Evolutionary conservation across 2,888 invertebrate species (phyloP).

Genomic region (Caenorhabditis sp.): DNA sequence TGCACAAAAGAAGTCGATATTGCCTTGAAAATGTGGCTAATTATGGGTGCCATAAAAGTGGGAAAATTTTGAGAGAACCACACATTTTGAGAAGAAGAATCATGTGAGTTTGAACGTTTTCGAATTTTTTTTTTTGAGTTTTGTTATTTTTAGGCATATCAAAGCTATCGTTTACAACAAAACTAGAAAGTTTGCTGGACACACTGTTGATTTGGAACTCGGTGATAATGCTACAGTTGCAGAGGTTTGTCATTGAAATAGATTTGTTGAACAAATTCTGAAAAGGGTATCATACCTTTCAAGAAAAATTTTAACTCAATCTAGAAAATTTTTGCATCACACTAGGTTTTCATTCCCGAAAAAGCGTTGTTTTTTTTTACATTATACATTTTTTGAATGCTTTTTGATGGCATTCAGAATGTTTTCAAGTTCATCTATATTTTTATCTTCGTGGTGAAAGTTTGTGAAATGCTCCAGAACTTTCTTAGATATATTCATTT

Average conservation of each 20-base stretch:
- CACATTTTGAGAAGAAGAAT: slow-evolving; percentile 2
- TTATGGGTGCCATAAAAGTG: not conserved
- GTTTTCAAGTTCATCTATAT: too few species aligned
- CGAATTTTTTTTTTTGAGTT: not conserved
- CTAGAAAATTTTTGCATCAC: too few species aligned
- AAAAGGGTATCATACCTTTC: too few species aligned
- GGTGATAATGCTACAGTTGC: slow-evolving; percentile 44
- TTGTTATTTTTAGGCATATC: slow-evolving; percentile 43
- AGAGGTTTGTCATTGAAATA: slow-evolving; percentile 18
- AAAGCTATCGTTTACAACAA: slow-evolving; percentile 59
- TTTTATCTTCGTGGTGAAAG: too few species aligned
- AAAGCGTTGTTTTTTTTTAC: too few species aligned
- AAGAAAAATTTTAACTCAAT: too few species aligned
- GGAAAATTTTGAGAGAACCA: not conserved
- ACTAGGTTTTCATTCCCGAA: too few species aligned
- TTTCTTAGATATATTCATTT: too few species aligned
- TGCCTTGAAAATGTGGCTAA: not conserved
- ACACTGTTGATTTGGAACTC: slow-evolving; percentile 45
- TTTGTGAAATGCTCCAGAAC: too few species aligned
- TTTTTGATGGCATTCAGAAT: too few species aligned
- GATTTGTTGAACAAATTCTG: too few species aligned
- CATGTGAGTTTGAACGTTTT: slow-evolving; percentile 29
- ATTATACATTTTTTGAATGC: too few species aligned
- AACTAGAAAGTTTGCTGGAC: slow-evolving; percentile 55
- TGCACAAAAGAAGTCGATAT: not conserved